These are phyloP conservation scores for Sebastes baramenuke DNA, from an alignment of 2,797 vertebrate genomes.

Conservation along the genomic window DNA sequence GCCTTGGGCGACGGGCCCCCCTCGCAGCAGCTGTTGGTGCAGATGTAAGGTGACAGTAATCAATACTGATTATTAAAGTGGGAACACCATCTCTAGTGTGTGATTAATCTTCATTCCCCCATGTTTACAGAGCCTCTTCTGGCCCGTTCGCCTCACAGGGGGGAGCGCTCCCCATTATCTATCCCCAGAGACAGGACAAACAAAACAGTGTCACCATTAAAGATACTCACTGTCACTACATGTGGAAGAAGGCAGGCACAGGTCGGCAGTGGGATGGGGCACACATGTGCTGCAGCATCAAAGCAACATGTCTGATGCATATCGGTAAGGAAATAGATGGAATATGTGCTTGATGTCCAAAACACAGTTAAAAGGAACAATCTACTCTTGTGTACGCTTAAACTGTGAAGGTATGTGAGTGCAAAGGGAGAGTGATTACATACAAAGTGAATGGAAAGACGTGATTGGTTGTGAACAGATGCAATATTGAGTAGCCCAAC, in stretches of 20 bases:
- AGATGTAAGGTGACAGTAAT: constrained; percentile 84
- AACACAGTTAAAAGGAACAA: not conserved
- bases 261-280: constrained; percentile 18
- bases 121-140: constrained; percentile 77
- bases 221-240: constrained; percentile 63
- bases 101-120: constrained; percentile 83
- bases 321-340: not conserved
- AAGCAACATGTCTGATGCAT: not conserved
- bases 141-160: constrained; percentile 61
- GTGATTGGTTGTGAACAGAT: not conserved
- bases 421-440: not conserved
- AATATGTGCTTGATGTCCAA: not conserved
- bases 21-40: constrained; percentile 77
- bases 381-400: not conserved
- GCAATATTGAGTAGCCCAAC: too few relatives aligned
- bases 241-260: constrained; percentile 8
- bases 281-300: not conserved
- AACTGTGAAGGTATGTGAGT: not conserved
- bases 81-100: constrained; percentile 78
- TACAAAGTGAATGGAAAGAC: not conserved
- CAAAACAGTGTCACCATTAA: constrained; percentile 76
- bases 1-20: constrained; percentile 57
- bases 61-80: constrained; percentile 84
- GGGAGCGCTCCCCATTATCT: constrained; percentile 65
- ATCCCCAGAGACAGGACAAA: constrained; percentile 69